phyloP scores from a whole-genome alignment of 2,888 invertebrate genomes.

The Trimorus sp. region DNA sequence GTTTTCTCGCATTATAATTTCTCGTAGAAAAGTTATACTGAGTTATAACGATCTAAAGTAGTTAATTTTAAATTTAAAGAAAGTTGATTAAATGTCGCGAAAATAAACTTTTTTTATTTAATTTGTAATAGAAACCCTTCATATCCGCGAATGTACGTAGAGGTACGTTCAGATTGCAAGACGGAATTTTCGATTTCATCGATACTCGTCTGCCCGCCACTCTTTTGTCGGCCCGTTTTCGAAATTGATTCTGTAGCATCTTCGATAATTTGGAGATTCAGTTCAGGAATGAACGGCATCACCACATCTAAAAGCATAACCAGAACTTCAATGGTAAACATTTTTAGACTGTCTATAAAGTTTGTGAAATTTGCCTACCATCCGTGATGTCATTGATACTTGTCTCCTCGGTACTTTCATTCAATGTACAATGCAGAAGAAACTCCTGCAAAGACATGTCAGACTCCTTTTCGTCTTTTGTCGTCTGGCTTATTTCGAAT shows the following conservation, averaged over 20 bases:
- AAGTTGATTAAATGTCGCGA: no score
- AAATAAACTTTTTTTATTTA: no score
- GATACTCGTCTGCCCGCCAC: constrained; percentile 37
- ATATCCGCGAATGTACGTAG: constrained; percentile 51
- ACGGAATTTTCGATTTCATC: constrained; percentile 56
- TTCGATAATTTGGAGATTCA: constrained; percentile 77
- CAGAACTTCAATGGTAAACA: no score
- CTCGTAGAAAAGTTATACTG: no score
- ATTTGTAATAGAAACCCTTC: constrained; percentile 17
- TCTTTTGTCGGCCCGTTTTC: constrained; percentile 63
- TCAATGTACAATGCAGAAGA: constrained; percentile 56
- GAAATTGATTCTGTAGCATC: constrained; percentile 77
- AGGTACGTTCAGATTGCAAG: constrained; percentile 45
- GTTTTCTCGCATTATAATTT: no score
- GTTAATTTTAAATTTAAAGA: no score
- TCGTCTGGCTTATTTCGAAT: constrained; percentile 39
- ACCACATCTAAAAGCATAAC: constrained; percentile 66
- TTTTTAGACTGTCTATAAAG: not conserved
- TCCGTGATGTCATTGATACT: constrained; percentile 45
- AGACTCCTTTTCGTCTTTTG: constrained; percentile 43
- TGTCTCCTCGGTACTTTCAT: constrained; percentile 56
- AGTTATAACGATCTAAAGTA: no score
- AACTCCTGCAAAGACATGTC: constrained; percentile 55
- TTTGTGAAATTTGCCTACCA: constrained; percentile 15
- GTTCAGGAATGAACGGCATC: constrained; percentile 75